These are phyloP conservation scores for Avahi laniger DNA, from an alignment of 2,797 vertebrate genomes.

Conservation along the genomic window DNA sequence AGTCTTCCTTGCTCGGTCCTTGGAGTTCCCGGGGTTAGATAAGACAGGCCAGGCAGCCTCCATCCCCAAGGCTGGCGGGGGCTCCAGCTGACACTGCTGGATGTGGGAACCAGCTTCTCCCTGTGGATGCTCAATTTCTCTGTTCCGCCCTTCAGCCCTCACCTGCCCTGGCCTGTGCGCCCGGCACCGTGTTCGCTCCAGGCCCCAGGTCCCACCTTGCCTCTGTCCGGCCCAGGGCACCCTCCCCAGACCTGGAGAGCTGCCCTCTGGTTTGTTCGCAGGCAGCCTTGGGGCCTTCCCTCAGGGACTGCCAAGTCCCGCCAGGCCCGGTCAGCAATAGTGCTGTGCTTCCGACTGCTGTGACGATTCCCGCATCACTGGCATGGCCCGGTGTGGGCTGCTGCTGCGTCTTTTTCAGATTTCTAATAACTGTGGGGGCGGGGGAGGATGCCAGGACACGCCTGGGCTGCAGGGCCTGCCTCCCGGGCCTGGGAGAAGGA, in stretches of 20 bases:
- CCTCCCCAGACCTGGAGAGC: background rate
- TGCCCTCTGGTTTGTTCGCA: background rate
- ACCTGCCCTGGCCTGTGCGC: background rate
- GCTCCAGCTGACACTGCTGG: background rate
- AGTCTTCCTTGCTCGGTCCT: fast-evolving
- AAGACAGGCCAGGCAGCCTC: background rate
- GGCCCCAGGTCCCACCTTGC: background rate
- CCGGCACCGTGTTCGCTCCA: fast-evolving
- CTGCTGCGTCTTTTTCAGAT: background rate
- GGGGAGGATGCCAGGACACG: fast-evolving
- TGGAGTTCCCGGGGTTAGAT: background rate
- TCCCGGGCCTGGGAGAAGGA: background rate
- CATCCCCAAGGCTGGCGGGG: fast-evolving
- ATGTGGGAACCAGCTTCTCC: background rate
- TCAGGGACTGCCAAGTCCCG: background rate
- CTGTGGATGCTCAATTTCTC: background rate
- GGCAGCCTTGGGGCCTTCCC: background rate
- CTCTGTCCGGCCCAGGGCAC: background rate
- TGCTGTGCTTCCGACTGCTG: fast-evolving
- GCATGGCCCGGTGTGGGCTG: background rate
- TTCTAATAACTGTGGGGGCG: background rate
- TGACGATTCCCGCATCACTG: background rate
- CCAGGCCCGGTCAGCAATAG: no score
- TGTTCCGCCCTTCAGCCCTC: background rate
- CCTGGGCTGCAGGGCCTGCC: background rate